Base-by-base conservation (phyloP, 2,888 invertebrate genomes). In the Papilio elwesi region DNA sequence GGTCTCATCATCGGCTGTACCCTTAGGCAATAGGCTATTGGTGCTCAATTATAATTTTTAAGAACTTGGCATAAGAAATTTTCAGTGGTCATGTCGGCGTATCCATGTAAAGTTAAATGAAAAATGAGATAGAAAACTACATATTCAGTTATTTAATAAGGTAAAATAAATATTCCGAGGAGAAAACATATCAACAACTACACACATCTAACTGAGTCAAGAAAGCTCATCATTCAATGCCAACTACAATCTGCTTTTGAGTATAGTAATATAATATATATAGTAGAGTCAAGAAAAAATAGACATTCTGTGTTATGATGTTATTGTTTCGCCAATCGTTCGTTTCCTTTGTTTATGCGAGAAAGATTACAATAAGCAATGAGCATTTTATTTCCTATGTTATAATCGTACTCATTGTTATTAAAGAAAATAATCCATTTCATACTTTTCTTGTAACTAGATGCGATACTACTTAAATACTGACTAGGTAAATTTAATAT, bases 191-290 rank as follows among this genome's bases (percentile, higher is more conserved):
- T 43, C 59, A 62, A 62, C 43, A 62, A 62, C 59, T 62, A 9
- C 43, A 43, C 8, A 43, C 9, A 43, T 62, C 59, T 62, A 15
- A 43, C 15, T 62, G 43, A 62, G 43, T 62, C 15, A 62, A 62
- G 15, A 43, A 26, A 38, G 13, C 6, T 38, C 43, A 62, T 62
- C 43, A 43, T 10, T 62, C 59, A 62, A 62, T 38, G 59, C 43
- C 59, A 62, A 43, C 43, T 62, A 62, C 59, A 62, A n/a, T 62
- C 59, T 62, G 59, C 43, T n/a, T 62, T 15, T 11, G 10, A 43
- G 43, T n/a, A 62, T 62, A n/a, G n/a, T n/a, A n/a, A n/a, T n/a
- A n/a, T n/a, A n/a, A n/a, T n/a, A n/a, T n/a, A n/a, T n/a, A n/a
- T n/a, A n/a, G 43, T 43, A 62, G n/a, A 15, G 43, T 62, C 10